Evolutionary conservation across 2,797 vertebrate genomes (phyloP), one percentile per base, ranked within the genome.

Genomic region (Platyrinchus mystaceus): DNA sequence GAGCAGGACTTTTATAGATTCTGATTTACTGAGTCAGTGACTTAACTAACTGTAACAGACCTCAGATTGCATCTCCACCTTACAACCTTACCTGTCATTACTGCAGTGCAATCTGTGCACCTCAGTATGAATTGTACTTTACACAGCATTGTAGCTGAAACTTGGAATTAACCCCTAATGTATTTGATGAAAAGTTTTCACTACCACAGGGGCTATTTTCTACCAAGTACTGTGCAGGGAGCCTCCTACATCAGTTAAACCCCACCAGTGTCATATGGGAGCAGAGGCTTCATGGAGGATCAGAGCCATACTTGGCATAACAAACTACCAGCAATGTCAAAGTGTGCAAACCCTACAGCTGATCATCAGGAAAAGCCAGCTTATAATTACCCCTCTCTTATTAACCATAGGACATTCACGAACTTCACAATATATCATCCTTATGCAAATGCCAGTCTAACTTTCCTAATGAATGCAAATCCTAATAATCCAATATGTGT

Each of bases 381-480:
- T 87, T 27, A 13, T 13, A 58, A 20, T 41, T 39, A 32, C 7
- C 12, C 15, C 27, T 84, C 26, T 84, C 17, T 4, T 67, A 13
- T 22, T 64, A 36, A 47, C 80, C 63, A 0, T 2, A 46, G 39
- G 34, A 68, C 32, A 41, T 37, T 47, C 2, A 30, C 36, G 28
- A 37, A 6, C 73, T 86, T 55, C 55, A 59, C 28, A 82, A n/a
- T 22, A 2, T 10, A 27, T 55, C 63, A 37, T 12, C 3, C 50
- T 44, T 34, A 6, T 43, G 44, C 41, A 84, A 94, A 69, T 56
- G 63, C 59, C 43, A 64, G 49, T 44, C 58, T 82, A 47, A 64
- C 52, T 63, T 84, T 30, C 37, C 37, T 95, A 79, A 91, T 76
- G 70, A 82, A 88, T 91, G 88, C 74, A 95, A 93, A 95, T 86